These are phyloP conservation scores for Drosophila kambysellisi DNA, from an alignment of 2,888 invertebrate genomes.

Conservation along the genomic window DNA sequence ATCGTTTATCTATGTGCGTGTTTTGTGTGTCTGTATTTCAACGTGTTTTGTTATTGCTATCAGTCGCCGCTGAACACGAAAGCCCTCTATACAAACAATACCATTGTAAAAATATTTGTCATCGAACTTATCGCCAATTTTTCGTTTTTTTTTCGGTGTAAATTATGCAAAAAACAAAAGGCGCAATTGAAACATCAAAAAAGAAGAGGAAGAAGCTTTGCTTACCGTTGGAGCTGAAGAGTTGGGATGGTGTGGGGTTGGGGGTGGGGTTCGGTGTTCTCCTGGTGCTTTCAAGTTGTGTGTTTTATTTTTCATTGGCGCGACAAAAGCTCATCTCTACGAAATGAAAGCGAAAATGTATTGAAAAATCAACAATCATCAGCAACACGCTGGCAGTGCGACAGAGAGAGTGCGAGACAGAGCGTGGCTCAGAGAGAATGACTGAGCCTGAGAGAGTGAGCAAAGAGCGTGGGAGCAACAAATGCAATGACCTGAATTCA, in stretches of 20 bases:
- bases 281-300: constrained; percentile 9
- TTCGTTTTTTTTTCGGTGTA: constrained; percentile 20
- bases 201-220: constrained; percentile 2
- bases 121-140: constrained; percentile 39
- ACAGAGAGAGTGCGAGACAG: not conserved
- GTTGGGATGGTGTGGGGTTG: not conserved
- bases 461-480: constrained; percentile 58
- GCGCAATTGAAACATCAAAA: constrained; percentile 3
- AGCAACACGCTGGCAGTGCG: constrained; percentile 7
- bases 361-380: constrained; percentile 52
- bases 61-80: constrained; percentile 36
- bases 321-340: constrained; percentile 37
- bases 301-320: constrained; percentile 45
- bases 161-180: constrained; percentile 50
- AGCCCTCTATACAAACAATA: constrained; percentile 49
- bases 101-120: constrained; percentile 40
- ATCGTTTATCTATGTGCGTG: constrained; percentile 54
- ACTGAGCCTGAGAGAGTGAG: constrained; percentile 20
- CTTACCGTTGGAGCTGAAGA: not conserved
- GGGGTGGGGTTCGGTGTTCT: not conserved
- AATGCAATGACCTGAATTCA: constrained; percentile 82
- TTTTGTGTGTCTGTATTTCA: constrained; percentile 18
- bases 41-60: constrained; percentile 38
- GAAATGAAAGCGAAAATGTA: constrained; percentile 65
- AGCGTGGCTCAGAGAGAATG: constrained; percentile 1